These are phyloP conservation scores for Epinephelus awoara DNA, from an alignment of 2,797 vertebrate species.

Conservation along the genomic window DNA sequence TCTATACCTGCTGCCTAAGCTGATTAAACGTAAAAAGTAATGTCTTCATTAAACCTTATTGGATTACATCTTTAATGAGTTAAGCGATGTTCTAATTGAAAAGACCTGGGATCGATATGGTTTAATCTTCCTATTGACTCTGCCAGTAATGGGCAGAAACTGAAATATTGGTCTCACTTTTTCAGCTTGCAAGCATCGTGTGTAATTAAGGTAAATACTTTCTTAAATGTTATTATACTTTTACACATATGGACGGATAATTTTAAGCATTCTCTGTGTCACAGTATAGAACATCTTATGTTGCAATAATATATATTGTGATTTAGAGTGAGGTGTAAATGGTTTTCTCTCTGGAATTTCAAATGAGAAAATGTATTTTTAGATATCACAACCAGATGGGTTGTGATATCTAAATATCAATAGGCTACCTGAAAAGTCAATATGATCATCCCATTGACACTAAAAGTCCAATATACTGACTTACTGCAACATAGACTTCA, in stretches of 20 bases:
- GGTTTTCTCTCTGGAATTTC: not conserved
- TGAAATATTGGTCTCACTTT: not conserved
- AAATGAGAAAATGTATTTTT: not conserved
- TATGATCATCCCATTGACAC: not conserved
- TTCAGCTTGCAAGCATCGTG: not conserved
- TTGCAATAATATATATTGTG: not conserved
- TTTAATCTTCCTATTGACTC: conserved; percentile 3
- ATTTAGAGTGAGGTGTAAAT: not conserved
- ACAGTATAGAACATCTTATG: not conserved
- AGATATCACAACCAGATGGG: not conserved
- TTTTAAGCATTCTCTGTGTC: not conserved
- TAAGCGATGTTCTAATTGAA: conserved; percentile 1
- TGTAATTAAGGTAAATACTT: not conserved
- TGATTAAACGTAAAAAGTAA: not conserved
- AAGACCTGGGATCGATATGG: conserved; percentile 24
- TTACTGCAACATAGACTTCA: no score
- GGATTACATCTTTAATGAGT: not conserved
- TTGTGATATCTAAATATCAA: no score
- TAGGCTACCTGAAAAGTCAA: not conserved
- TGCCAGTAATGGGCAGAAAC: not conserved
- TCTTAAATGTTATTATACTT: no score
- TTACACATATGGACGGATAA: not conserved
- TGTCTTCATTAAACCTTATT: conserved; percentile 4
- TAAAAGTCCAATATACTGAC: not conserved
- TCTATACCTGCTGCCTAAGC: not conserved